These are phyloP conservation scores for Drosophila micromelanica DNA, from an alignment of 1,140 invertebrate genomes.

Conservation along the genomic window DNA sequence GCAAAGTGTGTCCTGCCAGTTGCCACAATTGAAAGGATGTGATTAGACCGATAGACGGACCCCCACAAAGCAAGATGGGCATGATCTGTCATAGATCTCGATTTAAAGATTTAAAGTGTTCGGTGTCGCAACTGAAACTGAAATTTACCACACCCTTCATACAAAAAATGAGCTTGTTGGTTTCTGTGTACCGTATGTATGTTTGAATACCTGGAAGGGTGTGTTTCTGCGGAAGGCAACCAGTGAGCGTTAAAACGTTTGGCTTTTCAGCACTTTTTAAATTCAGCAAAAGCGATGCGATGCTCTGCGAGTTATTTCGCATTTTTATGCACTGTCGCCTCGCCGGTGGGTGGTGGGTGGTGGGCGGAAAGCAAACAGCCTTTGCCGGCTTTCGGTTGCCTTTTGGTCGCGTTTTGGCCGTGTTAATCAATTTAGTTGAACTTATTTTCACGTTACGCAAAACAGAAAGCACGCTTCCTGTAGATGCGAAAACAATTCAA, in stretches of 20 bases:
- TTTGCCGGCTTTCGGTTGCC: not conserved
- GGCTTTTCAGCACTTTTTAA: slow-evolving; percentile 45
- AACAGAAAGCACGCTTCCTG: not conserved
- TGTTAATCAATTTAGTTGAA: slow-evolving; percentile 33
- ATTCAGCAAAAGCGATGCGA: slow-evolving; percentile 16
- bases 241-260: slow-evolving; percentile 45
- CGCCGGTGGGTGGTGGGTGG: not conserved
- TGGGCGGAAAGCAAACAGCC: not conserved
- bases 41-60: slow-evolving; percentile 18
- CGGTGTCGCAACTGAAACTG: not conserved
- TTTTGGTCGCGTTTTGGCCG: not conserved
- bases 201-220: slow-evolving; percentile 1
- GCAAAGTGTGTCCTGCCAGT: slow-evolving; percentile 40
- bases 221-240: slow-evolving; percentile 4
- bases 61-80: slow-evolving; percentile 35
- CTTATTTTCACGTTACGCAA: slow-evolving; percentile 16
- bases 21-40: slow-evolving; percentile 1
- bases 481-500: not conserved
- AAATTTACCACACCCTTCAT: not conserved
- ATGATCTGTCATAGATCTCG: slow-evolving; percentile 39
- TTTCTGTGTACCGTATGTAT: not conserved
- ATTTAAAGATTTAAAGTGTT: slow-evolving; percentile 37
- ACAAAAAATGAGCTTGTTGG: not conserved
- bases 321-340: slow-evolving; percentile 54
- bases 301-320: slow-evolving; percentile 47